Evolutionary conservation across 2,888 invertebrate genomes (phyloP).

Genomic region (Bombylius major): DNA sequence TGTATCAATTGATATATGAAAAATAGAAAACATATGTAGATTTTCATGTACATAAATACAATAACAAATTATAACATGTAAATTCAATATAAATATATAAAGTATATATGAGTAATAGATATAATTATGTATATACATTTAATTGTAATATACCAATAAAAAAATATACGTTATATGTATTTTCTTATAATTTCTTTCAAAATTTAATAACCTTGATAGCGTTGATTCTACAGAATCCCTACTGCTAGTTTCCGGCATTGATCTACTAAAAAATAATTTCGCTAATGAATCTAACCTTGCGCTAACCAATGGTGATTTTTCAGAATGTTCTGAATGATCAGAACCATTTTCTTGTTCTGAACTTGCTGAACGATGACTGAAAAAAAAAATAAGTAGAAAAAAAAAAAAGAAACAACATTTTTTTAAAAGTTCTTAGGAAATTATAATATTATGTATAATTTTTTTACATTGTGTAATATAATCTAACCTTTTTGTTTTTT

Average conservation of each 20-base stretch:
- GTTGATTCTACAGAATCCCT: slow-evolving; percentile 36
- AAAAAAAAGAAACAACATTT: slow-evolving; percentile 10
- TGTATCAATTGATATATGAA: no score
- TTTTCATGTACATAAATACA: no score
- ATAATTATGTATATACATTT: no score
- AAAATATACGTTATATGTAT: neutral
- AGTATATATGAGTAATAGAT: no score
- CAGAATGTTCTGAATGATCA: slow-evolving; percentile 38
- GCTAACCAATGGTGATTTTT: slow-evolving; percentile 53
- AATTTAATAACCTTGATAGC: slow-evolving; percentile 32
- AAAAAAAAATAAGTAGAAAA: slow-evolving; percentile 12
- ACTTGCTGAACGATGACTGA: slow-evolving; percentile 44
- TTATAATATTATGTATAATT: no score
- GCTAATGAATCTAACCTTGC: slow-evolving; percentile 64
- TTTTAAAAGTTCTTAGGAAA: neutral
- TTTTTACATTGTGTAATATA: no score
- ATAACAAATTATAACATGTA: no score
- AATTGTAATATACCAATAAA: no score
- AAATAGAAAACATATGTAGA: no score
- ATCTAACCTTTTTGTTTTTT: no score
- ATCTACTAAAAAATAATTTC: slow-evolving; percentile 58
- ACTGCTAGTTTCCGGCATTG: slow-evolving; percentile 36
- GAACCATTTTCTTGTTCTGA: slow-evolving; percentile 44
- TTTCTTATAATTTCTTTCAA: neutral
- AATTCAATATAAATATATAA: no score